phyloP scores from a whole-genome alignment of 1,140 invertebrate species.

The Penaeus indicus region DNA sequence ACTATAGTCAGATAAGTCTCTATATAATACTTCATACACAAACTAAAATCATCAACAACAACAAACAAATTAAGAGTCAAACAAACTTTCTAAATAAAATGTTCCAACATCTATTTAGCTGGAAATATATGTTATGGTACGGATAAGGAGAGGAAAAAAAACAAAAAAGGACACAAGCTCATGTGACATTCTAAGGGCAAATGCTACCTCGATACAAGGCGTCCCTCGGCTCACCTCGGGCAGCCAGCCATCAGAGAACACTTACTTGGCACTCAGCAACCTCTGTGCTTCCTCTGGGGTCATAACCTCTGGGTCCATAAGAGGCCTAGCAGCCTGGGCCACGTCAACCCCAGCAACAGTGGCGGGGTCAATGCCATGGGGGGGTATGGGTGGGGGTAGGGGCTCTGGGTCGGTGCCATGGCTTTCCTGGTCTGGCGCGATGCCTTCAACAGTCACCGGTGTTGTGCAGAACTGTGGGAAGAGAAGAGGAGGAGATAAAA shows the following conservation, averaged over 20 bases:
- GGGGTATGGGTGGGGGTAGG: slow-evolving; percentile 53
- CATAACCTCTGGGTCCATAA: slow-evolving; percentile 67
- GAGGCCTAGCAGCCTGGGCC: neutral
- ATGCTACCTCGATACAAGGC: neutral
- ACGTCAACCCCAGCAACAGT: slow-evolving; percentile 20
- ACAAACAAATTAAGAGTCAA: too few relatives aligned
- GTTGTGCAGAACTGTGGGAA: slow-evolving; percentile 49
- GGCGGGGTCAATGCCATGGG: slow-evolving; percentile 38
- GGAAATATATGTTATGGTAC: too few relatives aligned
- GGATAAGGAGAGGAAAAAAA: neutral
- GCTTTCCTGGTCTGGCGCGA: slow-evolving; percentile 12
- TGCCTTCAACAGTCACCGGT: slow-evolving; percentile 39
- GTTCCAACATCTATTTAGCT: too few relatives aligned
- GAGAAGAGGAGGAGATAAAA: neutral
- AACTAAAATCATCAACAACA: too few relatives aligned
- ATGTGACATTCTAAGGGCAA: neutral
- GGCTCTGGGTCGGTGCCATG: slow-evolving; percentile 61
- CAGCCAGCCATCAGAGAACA: neutral
- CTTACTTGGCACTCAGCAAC: slow-evolving; percentile 67
- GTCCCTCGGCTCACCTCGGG: neutral
- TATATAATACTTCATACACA: too few relatives aligned
- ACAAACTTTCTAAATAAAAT: too few relatives aligned
- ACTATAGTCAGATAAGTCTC: too few relatives aligned
- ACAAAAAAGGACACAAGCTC: slow-evolving; percentile 7
- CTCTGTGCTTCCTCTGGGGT: slow-evolving; percentile 69